Evolutionary conservation across 2,888 invertebrate genomes (phyloP).

Genomic region (Eristalinus aeneus): DNA sequence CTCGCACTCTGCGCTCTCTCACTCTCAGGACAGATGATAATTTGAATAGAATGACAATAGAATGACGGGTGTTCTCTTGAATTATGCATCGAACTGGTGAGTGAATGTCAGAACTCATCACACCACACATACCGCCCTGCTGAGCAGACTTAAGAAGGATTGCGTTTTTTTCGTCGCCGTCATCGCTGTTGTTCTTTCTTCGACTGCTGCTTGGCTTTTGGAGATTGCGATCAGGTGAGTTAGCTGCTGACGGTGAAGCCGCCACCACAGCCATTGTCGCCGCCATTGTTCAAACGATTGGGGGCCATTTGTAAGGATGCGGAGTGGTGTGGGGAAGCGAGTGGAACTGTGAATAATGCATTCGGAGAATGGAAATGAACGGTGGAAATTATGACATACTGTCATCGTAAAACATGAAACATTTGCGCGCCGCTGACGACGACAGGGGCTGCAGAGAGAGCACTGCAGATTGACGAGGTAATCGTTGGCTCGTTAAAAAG

Average conservation of each 20-base stretch:
- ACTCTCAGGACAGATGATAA: conserved; percentile 63
- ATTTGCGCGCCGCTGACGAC: conserved; percentile 38
- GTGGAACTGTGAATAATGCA: conserved; percentile 61
- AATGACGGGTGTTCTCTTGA: conserved; percentile 69
- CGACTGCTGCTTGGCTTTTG: conserved; percentile 35
- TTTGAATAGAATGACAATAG: conserved; percentile 71
- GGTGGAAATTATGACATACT: conserved; percentile 68
- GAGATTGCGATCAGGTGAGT: conserved; percentile 67
- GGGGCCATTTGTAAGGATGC: background rate
- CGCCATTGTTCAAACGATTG: background rate
- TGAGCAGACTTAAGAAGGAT: conserved; percentile 4
- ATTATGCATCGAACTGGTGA: conserved; percentile 68
- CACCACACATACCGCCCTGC: background rate
- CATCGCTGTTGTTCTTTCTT: conserved; percentile 25
- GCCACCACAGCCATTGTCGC: background rate
- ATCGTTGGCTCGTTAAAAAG: conserved; percentile 63
- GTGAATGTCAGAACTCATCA: conserved; percentile 63
- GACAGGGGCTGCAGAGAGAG: conserved; percentile 12
- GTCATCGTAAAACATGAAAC: conserved; percentile 69
- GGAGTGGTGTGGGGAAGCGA: background rate
- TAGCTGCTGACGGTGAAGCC: conserved; percentile 15
- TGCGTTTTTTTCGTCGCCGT: conserved; percentile 5
- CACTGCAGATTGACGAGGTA: conserved; percentile 66
- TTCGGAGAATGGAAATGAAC: conserved; percentile 67
- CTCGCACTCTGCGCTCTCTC: background rate